Conservation (phyloP, 2,797 vertebrate species). For the Micropoecilia bifurca region DNA sequence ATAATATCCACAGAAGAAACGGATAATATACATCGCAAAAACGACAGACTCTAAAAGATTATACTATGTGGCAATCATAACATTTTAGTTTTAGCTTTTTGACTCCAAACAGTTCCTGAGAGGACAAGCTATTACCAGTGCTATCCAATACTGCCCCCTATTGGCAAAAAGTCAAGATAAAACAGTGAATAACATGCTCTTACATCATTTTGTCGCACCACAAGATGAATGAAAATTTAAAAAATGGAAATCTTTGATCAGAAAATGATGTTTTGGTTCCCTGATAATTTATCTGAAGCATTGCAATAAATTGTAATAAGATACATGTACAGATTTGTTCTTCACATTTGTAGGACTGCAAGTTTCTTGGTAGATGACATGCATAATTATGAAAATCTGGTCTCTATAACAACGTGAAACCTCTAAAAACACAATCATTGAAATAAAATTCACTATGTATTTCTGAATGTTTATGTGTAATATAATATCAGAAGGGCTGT, state of each 20-base stretch:
- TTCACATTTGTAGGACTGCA: background rate
- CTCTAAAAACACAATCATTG: background rate
- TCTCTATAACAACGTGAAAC: background rate
- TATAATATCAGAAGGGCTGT: background rate
- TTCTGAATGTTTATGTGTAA: background rate
- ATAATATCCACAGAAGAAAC: background rate
- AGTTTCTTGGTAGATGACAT: background rate
- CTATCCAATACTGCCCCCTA: slow-evolving; percentile 68
- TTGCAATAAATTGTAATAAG: background rate
- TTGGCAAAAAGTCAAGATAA: slow-evolving; percentile 16
- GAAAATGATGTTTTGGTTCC: slow-evolving; percentile 20
- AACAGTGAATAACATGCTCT: background rate
- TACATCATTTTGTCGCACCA: slow-evolving; percentile 18
- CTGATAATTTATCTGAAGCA: background rate
- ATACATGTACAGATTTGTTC: background rate
- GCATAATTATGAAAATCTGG: background rate
- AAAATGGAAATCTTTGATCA: slow-evolving; percentile 8
- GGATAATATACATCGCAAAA: background rate
- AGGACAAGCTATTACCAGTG: background rate
- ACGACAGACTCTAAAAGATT: background rate
- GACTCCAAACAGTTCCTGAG: background rate
- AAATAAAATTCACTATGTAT: background rate
- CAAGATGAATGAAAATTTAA: slow-evolving; percentile 35
- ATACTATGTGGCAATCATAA: background rate
- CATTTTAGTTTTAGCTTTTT: background rate